Base-by-base conservation (phyloP, 2,888 invertebrate species). In the Peribatodes rhomboidaria region DNA sequence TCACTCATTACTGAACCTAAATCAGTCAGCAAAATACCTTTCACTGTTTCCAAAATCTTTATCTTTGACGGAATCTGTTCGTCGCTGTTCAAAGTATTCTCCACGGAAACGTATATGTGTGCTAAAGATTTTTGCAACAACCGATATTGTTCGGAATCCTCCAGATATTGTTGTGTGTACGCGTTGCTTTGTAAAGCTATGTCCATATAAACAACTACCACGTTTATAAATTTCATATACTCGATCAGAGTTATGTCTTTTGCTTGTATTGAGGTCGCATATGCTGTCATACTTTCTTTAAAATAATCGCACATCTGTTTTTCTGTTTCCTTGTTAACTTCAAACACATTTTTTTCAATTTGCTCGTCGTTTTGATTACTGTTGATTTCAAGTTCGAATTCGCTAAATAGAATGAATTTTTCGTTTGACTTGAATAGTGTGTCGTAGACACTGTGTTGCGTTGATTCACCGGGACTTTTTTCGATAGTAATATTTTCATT, bases 361-460 rank as follows among this genome's bases (percentile, higher is more conserved):
- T 58, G 61, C 18, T 67, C 33, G n/a, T 14, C 47, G 13, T 22
- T 8, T 35, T 56, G n/a, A 31, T 46, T 35, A 31, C 55, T 69
- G 37, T 65, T 37, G 55, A 82, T 66, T 11, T 84, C 76, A 37
- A 81, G 69, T 79, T 90, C 87, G 69, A 93, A 92, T 72, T 87
- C 87, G 69, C 84, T 87, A 52, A 88, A 89, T 58, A 93, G 74
- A 60, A 89, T 85, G 68, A 82, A 82, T 65, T 80, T 83, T 46
- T 91, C 90, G 20, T 78, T 76, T 2, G 82, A 83, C 67, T 81
- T 71, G 67, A 89, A 91, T 63, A 92, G 65, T 50, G 79, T 75
- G 41, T 85, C 75, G 65, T 82, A 84, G 46, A 89, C 70, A 46
- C 69, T 57, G 53, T 79, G 72, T 50, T 57, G 63, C 42, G 74